Conservation (phyloP, 2,797 vertebrate genomes). For the Galagoides demidoff region DNA sequence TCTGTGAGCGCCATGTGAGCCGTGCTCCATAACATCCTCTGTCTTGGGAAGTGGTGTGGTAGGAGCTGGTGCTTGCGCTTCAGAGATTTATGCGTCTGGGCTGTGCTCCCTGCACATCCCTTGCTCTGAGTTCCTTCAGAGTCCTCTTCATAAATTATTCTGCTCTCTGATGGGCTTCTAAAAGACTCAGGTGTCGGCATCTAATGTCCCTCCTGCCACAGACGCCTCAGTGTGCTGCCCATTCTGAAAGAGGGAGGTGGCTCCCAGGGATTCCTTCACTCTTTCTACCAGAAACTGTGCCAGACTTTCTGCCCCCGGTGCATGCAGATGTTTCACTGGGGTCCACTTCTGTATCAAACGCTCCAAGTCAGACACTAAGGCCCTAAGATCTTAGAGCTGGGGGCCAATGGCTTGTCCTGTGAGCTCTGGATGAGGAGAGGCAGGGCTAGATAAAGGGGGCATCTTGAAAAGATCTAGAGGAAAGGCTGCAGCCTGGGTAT, state of each 20-base stretch:
- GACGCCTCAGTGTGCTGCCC: background rate
- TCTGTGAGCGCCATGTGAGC: background rate
- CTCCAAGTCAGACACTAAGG: background rate
- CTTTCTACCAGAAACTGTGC: background rate
- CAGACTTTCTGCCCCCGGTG: background rate
- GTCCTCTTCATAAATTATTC: background rate
- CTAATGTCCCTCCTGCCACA: background rate
- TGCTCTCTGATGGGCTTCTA: background rate
- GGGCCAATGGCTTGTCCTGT: background rate
- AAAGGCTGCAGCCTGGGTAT: background rate
- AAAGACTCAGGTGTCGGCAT: background rate
- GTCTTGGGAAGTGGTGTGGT: background rate
- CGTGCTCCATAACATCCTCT: background rate
- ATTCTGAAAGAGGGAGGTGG: background rate
- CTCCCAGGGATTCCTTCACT: background rate
- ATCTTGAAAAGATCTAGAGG: background rate
- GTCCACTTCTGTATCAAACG: background rate
- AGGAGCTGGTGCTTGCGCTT: background rate
- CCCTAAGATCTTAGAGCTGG: background rate
- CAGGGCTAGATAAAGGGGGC: background rate
- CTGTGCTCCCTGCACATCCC: background rate
- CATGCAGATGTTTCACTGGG: background rate
- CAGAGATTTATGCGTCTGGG: constrained; percentile 1
- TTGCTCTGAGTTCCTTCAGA: background rate
- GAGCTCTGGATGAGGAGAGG: background rate